Conservation (phyloP, 2,888 invertebrate genomes). For the Heliconius erato region DNA sequence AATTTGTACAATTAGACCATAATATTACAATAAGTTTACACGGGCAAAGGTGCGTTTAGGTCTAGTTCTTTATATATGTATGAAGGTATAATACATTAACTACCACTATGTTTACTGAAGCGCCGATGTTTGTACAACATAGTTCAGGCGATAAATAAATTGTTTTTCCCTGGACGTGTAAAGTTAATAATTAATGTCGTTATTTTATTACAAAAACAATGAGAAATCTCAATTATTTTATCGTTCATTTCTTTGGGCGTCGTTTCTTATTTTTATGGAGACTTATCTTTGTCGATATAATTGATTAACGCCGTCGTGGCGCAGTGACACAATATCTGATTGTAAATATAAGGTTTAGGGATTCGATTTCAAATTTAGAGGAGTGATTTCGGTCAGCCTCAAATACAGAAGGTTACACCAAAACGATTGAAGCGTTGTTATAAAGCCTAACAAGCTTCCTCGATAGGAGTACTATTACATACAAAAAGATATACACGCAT, state of each 20-base stretch:
- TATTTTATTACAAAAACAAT: background rate
- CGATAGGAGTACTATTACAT: too few relatives aligned
- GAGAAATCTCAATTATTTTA: background rate
- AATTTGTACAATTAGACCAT: background rate
- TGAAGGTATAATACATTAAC: conserved; percentile 1
- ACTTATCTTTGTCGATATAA: background rate
- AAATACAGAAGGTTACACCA: too few relatives aligned
- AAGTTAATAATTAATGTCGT: background rate
- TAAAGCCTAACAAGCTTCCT: too few relatives aligned
- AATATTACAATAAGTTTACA: background rate
- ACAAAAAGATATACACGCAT: too few relatives aligned
- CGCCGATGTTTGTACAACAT: background rate
- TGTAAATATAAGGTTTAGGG: too few relatives aligned
- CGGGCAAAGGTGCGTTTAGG: background rate
- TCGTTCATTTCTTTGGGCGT: background rate
- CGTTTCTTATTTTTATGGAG: background rate
- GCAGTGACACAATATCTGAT: too few relatives aligned
- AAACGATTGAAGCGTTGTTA: too few relatives aligned
- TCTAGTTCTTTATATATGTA: background rate
- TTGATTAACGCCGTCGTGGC: too few relatives aligned
- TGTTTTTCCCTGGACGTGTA: conserved; percentile 13
- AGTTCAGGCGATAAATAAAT: conserved; percentile 7
- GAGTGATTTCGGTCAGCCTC: too few relatives aligned
- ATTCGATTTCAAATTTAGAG: too few relatives aligned
- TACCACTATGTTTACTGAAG: conserved; percentile 3